Percentiles rank a stretch among this genome's conserved stretches.
Conservation (phyloP, 1,140 invertebrate genomes). For the Wasmannia auropunctata region DNA sequence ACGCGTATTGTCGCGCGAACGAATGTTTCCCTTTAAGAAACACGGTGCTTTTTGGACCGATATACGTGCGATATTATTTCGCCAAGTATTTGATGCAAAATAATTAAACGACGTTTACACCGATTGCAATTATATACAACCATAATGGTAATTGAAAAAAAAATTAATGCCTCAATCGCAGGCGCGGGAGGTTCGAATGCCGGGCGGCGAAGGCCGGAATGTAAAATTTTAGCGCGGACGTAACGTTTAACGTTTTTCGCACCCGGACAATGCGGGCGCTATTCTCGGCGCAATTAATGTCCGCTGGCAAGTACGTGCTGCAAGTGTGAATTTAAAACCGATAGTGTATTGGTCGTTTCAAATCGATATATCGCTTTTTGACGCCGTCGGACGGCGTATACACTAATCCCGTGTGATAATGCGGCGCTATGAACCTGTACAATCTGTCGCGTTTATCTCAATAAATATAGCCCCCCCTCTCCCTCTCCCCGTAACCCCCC, state of each 20-base stretch:
- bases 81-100: not conserved
- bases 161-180: not conserved
- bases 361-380: constrained; percentile 52
- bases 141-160: not conserved
- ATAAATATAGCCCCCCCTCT: constrained; percentile 44
- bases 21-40: not conserved
- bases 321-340: constrained; percentile 36
- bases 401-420: constrained; percentile 47
- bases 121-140: not conserved
- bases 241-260: not conserved
- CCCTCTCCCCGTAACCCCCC: no score
- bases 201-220: no score
- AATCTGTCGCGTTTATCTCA: constrained; percentile 55
- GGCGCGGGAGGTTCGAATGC: not conserved
- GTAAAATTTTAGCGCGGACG: not conserved
- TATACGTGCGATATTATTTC: not conserved
- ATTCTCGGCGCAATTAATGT: constrained; percentile 22
- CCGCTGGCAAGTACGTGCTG: not conserved
- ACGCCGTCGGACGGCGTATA: constrained; percentile 32
- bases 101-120: not conserved
- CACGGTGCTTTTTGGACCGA: not conserved
- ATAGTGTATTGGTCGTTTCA: not conserved
- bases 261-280: not conserved
- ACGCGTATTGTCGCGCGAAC: not conserved
- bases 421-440: constrained; percentile 38